phyloP scores from a whole-genome alignment of 2,113 vertebrate genomes.

The Aix galericulata region DNA sequence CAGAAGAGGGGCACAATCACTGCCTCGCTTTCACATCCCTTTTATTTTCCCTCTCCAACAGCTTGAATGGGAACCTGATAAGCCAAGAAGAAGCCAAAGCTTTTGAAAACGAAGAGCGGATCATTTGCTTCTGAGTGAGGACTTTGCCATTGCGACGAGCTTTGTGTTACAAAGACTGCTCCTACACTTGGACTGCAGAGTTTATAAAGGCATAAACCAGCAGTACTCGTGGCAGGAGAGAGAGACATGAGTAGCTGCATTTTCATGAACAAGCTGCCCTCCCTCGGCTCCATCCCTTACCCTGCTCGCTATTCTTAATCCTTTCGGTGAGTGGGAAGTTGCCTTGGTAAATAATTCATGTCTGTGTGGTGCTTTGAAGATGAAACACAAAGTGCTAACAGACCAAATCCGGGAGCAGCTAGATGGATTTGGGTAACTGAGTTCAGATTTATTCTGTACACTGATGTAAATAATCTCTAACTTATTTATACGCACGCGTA shows the following conservation, averaged over 20 bases:
- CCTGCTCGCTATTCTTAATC: neutral
- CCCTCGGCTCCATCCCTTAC: neutral
- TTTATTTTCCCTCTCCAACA: conserved; percentile 25
- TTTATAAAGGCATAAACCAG: neutral
- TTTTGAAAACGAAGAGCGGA: conserved; percentile 74
- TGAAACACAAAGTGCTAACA: neutral
- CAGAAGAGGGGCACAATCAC: neutral
- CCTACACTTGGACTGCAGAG: neutral
- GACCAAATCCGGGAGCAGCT: neutral
- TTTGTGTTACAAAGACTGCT: neutral
- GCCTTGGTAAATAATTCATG: conserved; percentile 12
- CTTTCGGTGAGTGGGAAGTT: neutral
- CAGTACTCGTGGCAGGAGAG: neutral
- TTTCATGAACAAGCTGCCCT: neutral
- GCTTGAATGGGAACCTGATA: conserved; percentile 77
- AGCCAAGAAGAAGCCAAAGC: conserved; percentile 73
- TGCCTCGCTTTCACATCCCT: neutral
- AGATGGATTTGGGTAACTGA: neutral
- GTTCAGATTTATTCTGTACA: conserved; percentile 19
- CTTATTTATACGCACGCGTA: neutral
- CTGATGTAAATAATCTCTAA: conserved; percentile 45
- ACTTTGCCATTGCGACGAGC: neutral
- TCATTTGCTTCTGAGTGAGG: conserved; percentile 73
- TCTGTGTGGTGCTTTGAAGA: neutral
- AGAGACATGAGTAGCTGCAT: neutral